Evolutionary conservation across 2,113 vertebrate species (phyloP).

Genomic region (Eretmochelys imbricata): DNA sequence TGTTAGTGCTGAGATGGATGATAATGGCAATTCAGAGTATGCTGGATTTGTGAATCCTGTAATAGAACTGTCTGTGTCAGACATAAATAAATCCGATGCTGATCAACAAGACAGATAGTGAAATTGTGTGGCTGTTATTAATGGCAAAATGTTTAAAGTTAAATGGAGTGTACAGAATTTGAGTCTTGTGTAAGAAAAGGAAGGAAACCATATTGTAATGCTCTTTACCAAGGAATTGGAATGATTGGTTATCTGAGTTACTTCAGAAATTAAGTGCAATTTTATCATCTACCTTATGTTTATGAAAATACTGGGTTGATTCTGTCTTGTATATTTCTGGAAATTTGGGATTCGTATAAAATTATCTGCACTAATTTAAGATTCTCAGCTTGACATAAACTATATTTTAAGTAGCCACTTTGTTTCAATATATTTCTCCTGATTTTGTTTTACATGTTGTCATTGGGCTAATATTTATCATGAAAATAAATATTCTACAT

Average conservation of each 20-base stretch:
- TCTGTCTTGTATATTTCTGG: constrained; percentile 61
- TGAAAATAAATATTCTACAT: constrained; percentile 1
- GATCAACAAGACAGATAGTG: constrained; percentile 85
- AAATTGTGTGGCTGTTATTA: background rate
- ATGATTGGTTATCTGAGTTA: constrained; percentile 30
- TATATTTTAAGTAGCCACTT: constrained; percentile 51
- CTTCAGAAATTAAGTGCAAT: constrained; percentile 83
- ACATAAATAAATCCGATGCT: constrained; percentile 44
- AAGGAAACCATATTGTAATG: background rate
- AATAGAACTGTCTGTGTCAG: constrained; percentile 83
- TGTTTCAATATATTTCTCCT: constrained; percentile 32
- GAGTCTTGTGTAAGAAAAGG: constrained; percentile 5
- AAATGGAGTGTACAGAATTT: constrained; percentile 25
- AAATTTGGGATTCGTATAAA: constrained; percentile 64
- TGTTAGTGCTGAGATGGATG: constrained; percentile 89
- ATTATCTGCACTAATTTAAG: constrained; percentile 66
- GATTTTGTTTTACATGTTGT: constrained; percentile 44
- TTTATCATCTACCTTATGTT: constrained; percentile 78
- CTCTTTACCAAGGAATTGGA: constrained; percentile 1
- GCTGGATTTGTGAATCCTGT: constrained; percentile 95
- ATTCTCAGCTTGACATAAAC: constrained; percentile 45
- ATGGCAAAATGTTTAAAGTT: constrained; percentile 51
- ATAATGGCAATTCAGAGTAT: constrained; percentile 88
- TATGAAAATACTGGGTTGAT: constrained; percentile 54
- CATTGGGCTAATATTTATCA: constrained; percentile 30